Evolutionary conservation across 2,888 invertebrate species (phyloP).

Genomic region (Cephus pygmeus): DNA sequence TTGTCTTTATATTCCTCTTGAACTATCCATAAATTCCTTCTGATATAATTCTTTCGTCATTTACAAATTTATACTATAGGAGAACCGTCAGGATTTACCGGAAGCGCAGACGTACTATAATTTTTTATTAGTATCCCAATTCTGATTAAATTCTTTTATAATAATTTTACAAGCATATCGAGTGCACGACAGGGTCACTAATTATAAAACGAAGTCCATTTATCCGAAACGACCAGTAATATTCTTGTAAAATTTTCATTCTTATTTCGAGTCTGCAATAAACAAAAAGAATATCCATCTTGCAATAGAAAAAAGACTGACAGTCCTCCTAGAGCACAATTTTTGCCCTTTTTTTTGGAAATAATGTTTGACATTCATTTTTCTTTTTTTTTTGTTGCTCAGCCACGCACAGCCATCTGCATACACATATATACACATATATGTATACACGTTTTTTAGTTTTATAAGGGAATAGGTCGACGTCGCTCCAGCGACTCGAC

Average conservation of each 20-base stretch:
- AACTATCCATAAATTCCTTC: neutral
- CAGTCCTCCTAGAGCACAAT: neutral
- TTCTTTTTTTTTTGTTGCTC: neutral
- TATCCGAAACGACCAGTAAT: neutral
- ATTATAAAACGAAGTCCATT: neutral
- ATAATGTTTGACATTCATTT: neutral
- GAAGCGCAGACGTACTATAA: neutral
- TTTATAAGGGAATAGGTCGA: neutral
- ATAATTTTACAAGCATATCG: neutral
- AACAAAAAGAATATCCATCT: neutral
- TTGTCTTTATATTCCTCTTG: neutral
- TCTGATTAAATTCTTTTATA: neutral
- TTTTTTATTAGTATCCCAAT: neutral
- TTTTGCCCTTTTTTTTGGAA: neutral
- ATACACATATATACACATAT: neutral
- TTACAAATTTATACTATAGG: neutral
- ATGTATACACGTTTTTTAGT: neutral
- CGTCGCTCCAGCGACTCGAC: slow-evolving; percentile 1
- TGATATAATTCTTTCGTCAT: neutral
- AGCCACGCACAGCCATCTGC: neutral
- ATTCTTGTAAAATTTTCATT: neutral
- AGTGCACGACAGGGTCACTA: neutral
- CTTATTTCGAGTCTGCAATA: neutral
- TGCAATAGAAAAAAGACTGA: neutral
- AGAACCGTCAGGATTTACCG: neutral